phyloP scores from a whole-genome alignment of 2,113 vertebrate genomes.

The Chloebia gouldiae region DNA sequence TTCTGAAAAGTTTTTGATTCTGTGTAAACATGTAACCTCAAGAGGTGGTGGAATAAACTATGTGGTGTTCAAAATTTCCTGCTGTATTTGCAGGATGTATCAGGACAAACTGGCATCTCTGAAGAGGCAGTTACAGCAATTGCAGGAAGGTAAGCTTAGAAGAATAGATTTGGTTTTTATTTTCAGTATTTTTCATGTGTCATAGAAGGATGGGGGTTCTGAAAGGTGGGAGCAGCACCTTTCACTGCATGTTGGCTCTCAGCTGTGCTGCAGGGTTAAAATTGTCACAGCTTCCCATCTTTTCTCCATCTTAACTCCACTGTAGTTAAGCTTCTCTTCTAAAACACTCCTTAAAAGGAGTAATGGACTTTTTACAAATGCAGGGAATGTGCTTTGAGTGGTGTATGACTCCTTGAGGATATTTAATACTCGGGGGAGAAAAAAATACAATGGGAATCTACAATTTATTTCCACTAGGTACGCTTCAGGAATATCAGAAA shows the following conservation, averaged over 20 bases:
- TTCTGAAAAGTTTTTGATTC: not conserved
- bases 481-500: conserved; percentile 97
- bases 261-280: not conserved
- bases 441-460: not conserved
- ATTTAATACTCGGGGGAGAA: not conserved
- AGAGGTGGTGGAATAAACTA: not conserved
- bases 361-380: not conserved
- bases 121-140: conserved; percentile 92
- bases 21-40: not conserved
- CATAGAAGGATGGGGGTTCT: not conserved
- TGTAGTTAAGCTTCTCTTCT: not conserved
- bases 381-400: not conserved
- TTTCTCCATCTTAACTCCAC: not conserved
- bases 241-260: not conserved
- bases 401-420: not conserved
- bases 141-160: conserved; percentile 88
- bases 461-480: conserved; percentile 76
- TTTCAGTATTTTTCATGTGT: not conserved
- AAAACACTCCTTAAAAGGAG: not conserved
- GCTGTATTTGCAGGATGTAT: conserved; percentile 86
- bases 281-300: not conserved
- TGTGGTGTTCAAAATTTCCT: not conserved
- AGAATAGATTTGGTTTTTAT: not conserved
- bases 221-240: not conserved
- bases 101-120: conserved; percentile 96